Conservation (phyloP, 2,113 vertebrate species). For the Sebastes fasciatus region DNA sequence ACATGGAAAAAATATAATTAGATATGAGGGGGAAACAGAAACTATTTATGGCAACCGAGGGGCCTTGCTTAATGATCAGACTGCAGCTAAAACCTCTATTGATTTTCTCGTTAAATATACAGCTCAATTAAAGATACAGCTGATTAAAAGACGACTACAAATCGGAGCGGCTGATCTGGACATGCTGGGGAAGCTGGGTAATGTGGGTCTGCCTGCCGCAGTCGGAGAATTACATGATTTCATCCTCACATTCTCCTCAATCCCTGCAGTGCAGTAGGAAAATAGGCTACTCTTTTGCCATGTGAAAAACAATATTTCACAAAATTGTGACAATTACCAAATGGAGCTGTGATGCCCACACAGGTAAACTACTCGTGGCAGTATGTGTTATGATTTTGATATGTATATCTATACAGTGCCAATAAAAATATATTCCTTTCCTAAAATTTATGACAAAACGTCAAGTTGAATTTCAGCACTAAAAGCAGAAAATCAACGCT, state of each 20-base stretch:
- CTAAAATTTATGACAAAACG: not conserved
- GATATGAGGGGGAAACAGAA: conserved; percentile 65
- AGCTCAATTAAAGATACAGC: conserved; percentile 83
- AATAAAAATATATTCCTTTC: not conserved
- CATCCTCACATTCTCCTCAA: not conserved
- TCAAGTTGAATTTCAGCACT: conserved; percentile 11
- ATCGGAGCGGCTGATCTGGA: conserved; percentile 50
- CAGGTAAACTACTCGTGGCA: not conserved
- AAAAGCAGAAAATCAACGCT: conserved; percentile 38
- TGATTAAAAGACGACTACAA: conserved; percentile 79
- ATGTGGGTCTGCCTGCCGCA: conserved; percentile 4
- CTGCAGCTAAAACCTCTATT: conserved; percentile 81
- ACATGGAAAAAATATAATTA: conserved; percentile 78
- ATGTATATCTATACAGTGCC: not conserved
- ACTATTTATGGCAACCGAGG: conserved; percentile 79
- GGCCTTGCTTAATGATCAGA: conserved; percentile 78
- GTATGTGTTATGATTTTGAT: not conserved
- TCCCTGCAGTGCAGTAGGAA: conserved; percentile 32
- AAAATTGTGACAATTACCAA: conserved; percentile 26
- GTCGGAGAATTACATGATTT: conserved; percentile 36
- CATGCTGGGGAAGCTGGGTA: conserved; percentile 37
- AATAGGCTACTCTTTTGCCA: conserved; percentile 18
- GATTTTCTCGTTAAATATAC: conserved; percentile 84
- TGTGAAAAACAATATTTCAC: conserved; percentile 34
- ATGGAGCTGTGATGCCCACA: not conserved